Evolutionary conservation across 2,797 vertebrate species (phyloP), one percentile per base, ranked within the genome.

Genomic region (Austrolebias charrua): DNA sequence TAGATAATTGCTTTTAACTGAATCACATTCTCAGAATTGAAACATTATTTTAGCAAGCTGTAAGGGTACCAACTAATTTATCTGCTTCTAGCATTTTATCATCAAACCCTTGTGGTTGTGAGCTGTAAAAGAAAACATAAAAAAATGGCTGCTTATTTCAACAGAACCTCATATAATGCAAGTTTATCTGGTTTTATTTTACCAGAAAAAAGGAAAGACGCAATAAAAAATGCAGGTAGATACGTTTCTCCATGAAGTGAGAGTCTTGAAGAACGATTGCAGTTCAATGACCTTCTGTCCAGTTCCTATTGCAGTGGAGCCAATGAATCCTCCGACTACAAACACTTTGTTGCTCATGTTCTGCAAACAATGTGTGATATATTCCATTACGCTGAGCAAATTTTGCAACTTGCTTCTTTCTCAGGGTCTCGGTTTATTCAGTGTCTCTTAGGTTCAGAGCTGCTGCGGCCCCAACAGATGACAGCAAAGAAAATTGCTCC

Each of bases 121-220:
- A 49, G 48, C 45, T 42, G 4, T 12, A 40, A 4, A 12, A 12
- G 12, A 40, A 40, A 38, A 12, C 35, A 40, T 45, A 56, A 3
- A 51, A n/a, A 61, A 61, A 46, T 65, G 35, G 38, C 65, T 64
- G 58, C 68, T 55, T 63, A 68, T 69, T 71, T 80, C 50, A 60
- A 46, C 5, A 16, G 20, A 44, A 29, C 42, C 13, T 19, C 29
- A 56, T 15, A 20, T 28, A 6, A 10, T 29, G 8, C 54, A 28
- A 13, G 11, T 16, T 29, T 16, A 24, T 42, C 14, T 18, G 18
- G 19, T 55, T 18, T 13, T 29, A 45, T 6, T 45, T 45, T 29
- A 29, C n/a, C 28, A 31, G 16, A 31, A 46, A 57, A 57, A 46
- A n/a, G 44, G 6, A n/a, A 14, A n/a, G 3, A 57, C 18, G 3